A percentile compares a stretch with the other conserved stretches of the same genome.
These are phyloP conservation scores for Chydorus sphaericus DNA, from an alignment of 2,888 invertebrate genomes.

Conservation along the genomic window DNA sequence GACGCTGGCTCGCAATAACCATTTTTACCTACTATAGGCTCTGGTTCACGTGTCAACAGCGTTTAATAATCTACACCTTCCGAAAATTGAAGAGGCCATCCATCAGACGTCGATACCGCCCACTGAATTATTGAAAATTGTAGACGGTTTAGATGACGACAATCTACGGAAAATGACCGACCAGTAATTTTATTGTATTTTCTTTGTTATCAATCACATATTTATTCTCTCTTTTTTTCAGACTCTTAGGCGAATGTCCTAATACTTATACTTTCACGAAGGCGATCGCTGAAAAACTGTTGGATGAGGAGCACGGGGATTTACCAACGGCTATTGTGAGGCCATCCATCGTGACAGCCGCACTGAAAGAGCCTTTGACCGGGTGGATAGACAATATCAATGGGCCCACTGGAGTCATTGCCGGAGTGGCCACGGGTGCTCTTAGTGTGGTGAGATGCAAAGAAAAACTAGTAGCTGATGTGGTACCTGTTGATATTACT, in stretches of 20 bases:
- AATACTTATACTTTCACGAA: slow-evolving; percentile 98
- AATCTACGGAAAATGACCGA: slow-evolving; percentile 63
- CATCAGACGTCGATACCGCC: too few relatives aligned
- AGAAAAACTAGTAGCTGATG: slow-evolving; percentile 60
- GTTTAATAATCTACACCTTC: too few relatives aligned
- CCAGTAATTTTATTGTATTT: too few relatives aligned
- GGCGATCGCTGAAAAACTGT: slow-evolving; percentile 82
- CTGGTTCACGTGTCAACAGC: too few relatives aligned
- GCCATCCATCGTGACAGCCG: too few relatives aligned
- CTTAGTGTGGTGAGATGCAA: slow-evolving; percentile 77
- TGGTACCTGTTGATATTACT: slow-evolving; percentile 80
- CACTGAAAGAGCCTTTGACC: slow-evolving; percentile 70
- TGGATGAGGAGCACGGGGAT: slow-evolving; percentile 60
- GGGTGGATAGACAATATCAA: slow-evolving; percentile 94
- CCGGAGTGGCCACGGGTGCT: slow-evolving; percentile 55
- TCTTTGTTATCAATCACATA: too few relatives aligned
- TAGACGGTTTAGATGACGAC: slow-evolving; percentile 67
- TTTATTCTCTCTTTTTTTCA: too few relatives aligned
- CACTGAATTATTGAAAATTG: slow-evolving; percentile 39
- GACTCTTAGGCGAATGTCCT: slow-evolving; percentile 75
- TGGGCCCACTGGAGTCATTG: too few relatives aligned
- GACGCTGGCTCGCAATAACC: too few relatives aligned
- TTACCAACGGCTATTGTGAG: slow-evolving; percentile 86
- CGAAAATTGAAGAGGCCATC: too few relatives aligned
- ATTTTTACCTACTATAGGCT: too few relatives aligned